A percentile compares a stretch with the other conserved stretches of the same genome.
Conservation (phyloP, 2,113 vertebrate genomes). For the Poeciliopsis occidentalis region DNA sequence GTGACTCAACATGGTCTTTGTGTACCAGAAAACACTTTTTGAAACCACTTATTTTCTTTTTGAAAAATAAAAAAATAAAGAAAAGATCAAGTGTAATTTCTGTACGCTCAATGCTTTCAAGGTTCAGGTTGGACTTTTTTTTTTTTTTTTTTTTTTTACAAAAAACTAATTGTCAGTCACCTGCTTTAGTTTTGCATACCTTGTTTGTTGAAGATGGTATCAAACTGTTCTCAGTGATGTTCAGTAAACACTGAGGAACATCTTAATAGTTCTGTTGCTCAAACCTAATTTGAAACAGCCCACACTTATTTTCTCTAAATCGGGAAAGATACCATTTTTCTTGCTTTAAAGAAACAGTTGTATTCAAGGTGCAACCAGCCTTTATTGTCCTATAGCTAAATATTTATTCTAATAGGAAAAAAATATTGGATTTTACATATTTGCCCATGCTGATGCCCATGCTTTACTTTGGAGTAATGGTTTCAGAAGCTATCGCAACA, state of each 20-base stretch:
- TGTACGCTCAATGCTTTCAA: no score
- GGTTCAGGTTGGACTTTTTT: no score
- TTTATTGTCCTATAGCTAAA: constrained; percentile 27
- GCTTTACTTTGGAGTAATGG: background rate
- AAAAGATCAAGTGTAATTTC: no score
- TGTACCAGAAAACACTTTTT: no score
- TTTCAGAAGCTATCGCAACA: constrained; percentile 12
- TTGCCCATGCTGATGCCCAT: background rate
- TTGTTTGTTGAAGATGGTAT: constrained; percentile 15
- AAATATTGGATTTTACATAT: background rate
- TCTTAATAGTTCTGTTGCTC: constrained; percentile 63
- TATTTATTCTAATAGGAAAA: constrained; percentile 14
- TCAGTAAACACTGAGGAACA: constrained; percentile 51
- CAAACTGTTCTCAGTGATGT: constrained; percentile 45
- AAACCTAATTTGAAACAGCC: constrained; percentile 69
- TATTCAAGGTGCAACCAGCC: background rate
- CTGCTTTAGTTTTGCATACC: background rate
- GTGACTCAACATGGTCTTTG: no score
- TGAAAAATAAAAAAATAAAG: no score
- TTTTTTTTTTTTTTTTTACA: background rate
- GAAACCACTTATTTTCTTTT: no score
- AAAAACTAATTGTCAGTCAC: constrained; percentile 28
- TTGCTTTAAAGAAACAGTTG: constrained; percentile 18
- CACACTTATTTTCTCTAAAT: constrained; percentile 43
- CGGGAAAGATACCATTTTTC: constrained; percentile 14